Evolutionary conservation across 2,797 vertebrate species (phyloP).

Genomic region (Enteromius thamalakanensis): DNA sequence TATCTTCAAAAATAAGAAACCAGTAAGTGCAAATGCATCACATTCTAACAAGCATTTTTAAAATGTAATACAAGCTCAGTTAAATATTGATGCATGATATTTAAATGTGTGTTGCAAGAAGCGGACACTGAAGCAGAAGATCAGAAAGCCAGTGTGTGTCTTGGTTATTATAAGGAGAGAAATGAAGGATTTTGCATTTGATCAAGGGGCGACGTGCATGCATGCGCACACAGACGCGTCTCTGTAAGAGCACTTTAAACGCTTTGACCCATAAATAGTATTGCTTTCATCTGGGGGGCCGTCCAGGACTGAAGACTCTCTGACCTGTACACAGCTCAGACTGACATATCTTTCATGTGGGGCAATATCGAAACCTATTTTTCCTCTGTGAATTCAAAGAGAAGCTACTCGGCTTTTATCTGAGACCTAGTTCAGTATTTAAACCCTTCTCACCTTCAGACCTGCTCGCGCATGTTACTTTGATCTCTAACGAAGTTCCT

Average conservation of each 20-base stretch:
- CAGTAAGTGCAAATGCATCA: neutral
- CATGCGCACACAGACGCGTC: neutral
- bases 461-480: slow-evolving; percentile 40
- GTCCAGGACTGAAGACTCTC: slow-evolving; percentile 27
- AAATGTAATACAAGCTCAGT: neutral
- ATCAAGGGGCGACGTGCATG: slow-evolving; percentile 17
- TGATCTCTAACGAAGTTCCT: slow-evolving; percentile 46
- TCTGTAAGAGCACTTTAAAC: slow-evolving; percentile 40
- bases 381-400: slow-evolving; percentile 42
- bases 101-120: slow-evolving; percentile 2
- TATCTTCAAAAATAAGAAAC: slow-evolving; percentile 11
- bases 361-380: slow-evolving; percentile 43
- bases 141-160: slow-evolving; percentile 25
- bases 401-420: slow-evolving; percentile 46
- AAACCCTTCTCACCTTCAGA: slow-evolving; percentile 47
- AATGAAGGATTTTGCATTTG: slow-evolving; percentile 40
- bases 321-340: slow-evolving; percentile 41
- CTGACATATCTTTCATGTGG: slow-evolving; percentile 51
- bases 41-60: neutral
- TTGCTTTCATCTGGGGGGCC: slow-evolving; percentile 49
- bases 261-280: slow-evolving; percentile 53
- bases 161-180: slow-evolving; percentile 24
- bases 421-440: slow-evolving; percentile 41
- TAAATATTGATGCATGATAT: neutral
- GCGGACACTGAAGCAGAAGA: slow-evolving; percentile 21